Base-by-base conservation (phyloP, 2,797 vertebrate species). In the Avahi laniger region DNA sequence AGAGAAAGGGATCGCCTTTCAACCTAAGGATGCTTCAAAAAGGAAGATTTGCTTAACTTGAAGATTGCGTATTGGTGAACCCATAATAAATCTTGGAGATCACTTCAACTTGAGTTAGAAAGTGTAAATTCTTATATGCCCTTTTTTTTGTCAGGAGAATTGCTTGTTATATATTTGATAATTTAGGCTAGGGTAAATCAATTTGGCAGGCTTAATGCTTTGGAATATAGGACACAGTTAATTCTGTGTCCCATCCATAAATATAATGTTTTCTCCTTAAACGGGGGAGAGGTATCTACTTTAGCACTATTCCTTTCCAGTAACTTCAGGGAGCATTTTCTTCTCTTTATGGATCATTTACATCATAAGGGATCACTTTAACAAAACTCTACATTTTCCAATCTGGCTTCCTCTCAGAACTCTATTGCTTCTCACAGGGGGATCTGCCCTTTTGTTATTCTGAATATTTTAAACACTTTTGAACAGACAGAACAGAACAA, bases 401-500 rank as follows among this genome's bases (percentile, higher is more conserved):
- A 84, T 81, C 35, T 83, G 70, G 30, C 50, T 93, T 96, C 33
- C 73, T 83, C 15, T 96, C 11, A 87, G 57, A 93, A 92, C 30
- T 59, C n/a, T 85, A 93, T 33, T 73, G 33, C 11, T 94, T 48
- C 83, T 95, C 46, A 83, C 50, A 93, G 54, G 12, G 15, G 28
- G 46, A 12, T 94, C 46, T 72, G 26, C 18, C 26, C 9, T 80
- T 94, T 93, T 94, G 83, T 70, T 91, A 20, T 83, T 94, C 85
- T 90, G 65, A 96, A 93, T 90, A 88, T 88, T 94, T 95, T 95
- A 93, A 97, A 90, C 59, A 84, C 30, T 92, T 92, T 93, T 75
- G 54, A 92, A 92, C 41, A 90, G 30, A 90, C n/a, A 84, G 26
- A 79, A 50, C 35, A 46, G 76, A 78, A 76, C 20, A 63, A 95